phyloP scores from a whole-genome alignment of 1,140 invertebrate species.

The Rhopalosiphum maidis region DNA sequence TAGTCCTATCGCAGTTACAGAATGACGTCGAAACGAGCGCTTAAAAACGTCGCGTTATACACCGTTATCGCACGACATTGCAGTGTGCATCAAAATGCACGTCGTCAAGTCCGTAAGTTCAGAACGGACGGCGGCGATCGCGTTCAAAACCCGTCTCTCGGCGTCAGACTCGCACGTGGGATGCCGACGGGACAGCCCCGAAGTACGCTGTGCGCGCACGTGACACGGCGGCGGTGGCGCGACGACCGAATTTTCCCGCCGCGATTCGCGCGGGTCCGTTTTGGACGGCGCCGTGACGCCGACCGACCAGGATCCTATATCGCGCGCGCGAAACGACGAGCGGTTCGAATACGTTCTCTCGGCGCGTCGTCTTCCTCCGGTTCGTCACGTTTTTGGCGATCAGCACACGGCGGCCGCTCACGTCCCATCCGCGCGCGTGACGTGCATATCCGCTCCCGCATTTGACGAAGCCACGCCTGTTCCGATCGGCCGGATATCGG shows the following conservation, averaged over 20 bases:
- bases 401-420: too few species aligned
- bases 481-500: too few species aligned
- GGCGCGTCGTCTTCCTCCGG: background rate
- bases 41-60: background rate
- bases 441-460: too few species aligned
- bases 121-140: too few species aligned
- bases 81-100: too few species aligned
- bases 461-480: too few species aligned
- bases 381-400: background rate
- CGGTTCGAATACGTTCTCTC: background rate
- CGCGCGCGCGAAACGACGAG: background rate
- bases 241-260: background rate
- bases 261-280: constrained; percentile 15
- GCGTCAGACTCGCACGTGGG: too few species aligned
- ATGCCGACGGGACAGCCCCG: background rate
- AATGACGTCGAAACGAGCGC: background rate
- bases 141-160: too few species aligned
- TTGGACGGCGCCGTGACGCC: constrained; percentile 43
- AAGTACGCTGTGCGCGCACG: background rate
- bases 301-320: constrained; percentile 18
- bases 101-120: too few species aligned
- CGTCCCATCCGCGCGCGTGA: too few species aligned
- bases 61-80: background rate
- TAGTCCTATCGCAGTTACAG: too few species aligned
- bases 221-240: background rate